Evolutionary conservation across 2,888 invertebrate genomes (phyloP), one percentile per base, ranked within the genome.

Genomic region (Agrochola litura): DNA sequence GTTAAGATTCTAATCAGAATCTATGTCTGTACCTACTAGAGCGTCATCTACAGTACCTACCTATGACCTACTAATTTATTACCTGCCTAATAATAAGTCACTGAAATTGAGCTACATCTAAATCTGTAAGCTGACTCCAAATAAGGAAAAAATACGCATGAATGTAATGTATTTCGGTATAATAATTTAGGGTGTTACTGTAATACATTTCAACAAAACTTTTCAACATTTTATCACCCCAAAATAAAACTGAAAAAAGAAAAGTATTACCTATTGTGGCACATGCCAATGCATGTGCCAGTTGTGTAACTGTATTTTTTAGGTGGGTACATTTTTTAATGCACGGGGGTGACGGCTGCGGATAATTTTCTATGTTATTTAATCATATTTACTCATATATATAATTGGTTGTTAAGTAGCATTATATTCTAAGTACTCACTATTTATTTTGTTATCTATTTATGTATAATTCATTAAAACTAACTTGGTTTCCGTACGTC

Each of bases 251-350:
- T 10, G 8, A 73, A 25, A 25, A 8, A n/a, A 41, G 9, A 12
- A 63, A 49, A 49, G 2, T 66, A 8, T 25, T 30, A 37, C 37
- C 37, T 49, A 49, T 58, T 30, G 6, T 65, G 46, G 68, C 79
- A 78, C 73, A 81, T 84, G 61, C n/a, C 49, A 37, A 25, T 56
- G 25, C 43, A 52, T 70, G 69, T 63, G 72, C 25, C 22, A 22
- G 54, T 79, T 84, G n/a, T 56, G 43, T 79, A 83, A 79, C 54
- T n/a, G 60, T 30, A 30, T 30, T 30, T 30, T 37, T 37, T 37
- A 37, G 5, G 37, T 37, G 4, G 37, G 37, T 37, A 37, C 37
- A 37, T 37, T 37, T 37, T 37, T 37, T 37, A 37, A 37, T 37
- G 37, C 37, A 37, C 37, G 5, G 2, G 2, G 37, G 37, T 37